These are phyloP conservation scores for Paedocypris sp. DNA, from an alignment of 2,113 vertebrate genomes.

Conservation along the genomic window DNA sequence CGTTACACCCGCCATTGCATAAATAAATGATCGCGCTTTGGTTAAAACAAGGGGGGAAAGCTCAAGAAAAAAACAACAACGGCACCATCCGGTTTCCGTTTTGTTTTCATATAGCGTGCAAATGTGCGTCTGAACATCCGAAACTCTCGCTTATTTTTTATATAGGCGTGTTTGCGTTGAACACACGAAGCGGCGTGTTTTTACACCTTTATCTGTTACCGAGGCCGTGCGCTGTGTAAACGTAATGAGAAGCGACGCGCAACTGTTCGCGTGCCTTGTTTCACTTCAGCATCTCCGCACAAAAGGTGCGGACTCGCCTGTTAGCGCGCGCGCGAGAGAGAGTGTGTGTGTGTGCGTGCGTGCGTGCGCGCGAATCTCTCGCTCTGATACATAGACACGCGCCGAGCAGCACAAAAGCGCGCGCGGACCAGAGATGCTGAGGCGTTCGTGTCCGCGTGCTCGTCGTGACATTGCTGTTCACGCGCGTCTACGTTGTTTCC, in stretches of 20 bases:
- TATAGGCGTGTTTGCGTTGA: background rate
- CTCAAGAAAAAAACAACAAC: background rate
- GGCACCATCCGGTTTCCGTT: slow-evolving; percentile 20
- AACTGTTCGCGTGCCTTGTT: slow-evolving; percentile 32
- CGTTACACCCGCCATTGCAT: slow-evolving; percentile 15
- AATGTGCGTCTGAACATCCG: background rate
- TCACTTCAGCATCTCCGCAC: slow-evolving; percentile 38
- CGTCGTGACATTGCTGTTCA: background rate
- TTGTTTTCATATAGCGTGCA: background rate
- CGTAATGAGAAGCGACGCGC: slow-evolving; percentile 10
- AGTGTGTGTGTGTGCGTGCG: background rate
- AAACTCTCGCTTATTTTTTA: too few relatives aligned
- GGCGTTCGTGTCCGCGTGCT: background rate
- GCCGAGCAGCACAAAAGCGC: slow-evolving; percentile 8
- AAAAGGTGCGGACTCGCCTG: slow-evolving; percentile 46
- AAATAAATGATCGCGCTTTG: slow-evolving; percentile 32
- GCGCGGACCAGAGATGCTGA: background rate
- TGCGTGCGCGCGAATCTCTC: slow-evolving; percentile 9
- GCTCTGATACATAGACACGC: background rate
- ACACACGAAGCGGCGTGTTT: background rate
- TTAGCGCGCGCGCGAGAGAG: background rate
- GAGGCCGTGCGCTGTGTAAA: slow-evolving; percentile 11
- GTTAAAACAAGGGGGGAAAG: slow-evolving; percentile 4
- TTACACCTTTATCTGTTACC: slow-evolving; percentile 10
- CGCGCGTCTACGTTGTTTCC: background rate